Conservation (phyloP, 2,888 invertebrate genomes). For the Ophion ventricosus region DNA sequence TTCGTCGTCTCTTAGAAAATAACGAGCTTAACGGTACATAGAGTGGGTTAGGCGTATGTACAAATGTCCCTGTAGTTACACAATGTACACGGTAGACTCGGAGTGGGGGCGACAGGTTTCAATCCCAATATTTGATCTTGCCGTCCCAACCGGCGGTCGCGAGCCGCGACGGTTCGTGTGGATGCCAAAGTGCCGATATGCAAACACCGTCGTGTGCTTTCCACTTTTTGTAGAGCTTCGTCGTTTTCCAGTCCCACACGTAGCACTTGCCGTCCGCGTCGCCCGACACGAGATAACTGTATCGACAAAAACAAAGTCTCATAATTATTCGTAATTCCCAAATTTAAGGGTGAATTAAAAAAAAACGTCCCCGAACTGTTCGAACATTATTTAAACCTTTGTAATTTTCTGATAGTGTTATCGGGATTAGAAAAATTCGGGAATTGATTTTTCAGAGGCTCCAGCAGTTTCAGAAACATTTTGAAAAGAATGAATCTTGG, state of each 20-base stretch:
- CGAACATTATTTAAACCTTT: neutral
- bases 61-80: conserved; percentile 47
- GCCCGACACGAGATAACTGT: conserved; percentile 97
- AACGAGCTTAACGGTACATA: conserved; percentile 41
- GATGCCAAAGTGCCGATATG: conserved; percentile 98
- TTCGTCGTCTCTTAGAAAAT: conserved; percentile 48
- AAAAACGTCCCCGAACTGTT: neutral
- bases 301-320: conserved; percentile 78
- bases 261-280: conserved; percentile 99
- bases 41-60: conserved; percentile 44
- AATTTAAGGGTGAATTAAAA: neutral
- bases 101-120: conserved; percentile 75
- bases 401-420: too few species aligned
- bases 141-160: conserved; percentile 99
- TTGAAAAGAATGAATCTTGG: neutral
- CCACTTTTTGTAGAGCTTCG: conserved; percentile 99
- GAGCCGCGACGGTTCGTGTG: conserved; percentile 98
- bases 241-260: conserved; percentile 99
- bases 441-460: too few species aligned
- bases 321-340: neutral
- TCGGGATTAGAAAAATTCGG: too few species aligned
- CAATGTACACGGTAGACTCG: conserved; percentile 49
- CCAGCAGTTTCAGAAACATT: neutral
- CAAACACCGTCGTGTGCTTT: conserved; percentile 99
- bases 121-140: conserved; percentile 99